A percentile compares a stretch with the other conserved stretches of the same genome.
These are phyloP conservation scores for Steinernema carpocapsae DNA, from an alignment of 2,888 invertebrate species.

Conservation along the genomic window DNA sequence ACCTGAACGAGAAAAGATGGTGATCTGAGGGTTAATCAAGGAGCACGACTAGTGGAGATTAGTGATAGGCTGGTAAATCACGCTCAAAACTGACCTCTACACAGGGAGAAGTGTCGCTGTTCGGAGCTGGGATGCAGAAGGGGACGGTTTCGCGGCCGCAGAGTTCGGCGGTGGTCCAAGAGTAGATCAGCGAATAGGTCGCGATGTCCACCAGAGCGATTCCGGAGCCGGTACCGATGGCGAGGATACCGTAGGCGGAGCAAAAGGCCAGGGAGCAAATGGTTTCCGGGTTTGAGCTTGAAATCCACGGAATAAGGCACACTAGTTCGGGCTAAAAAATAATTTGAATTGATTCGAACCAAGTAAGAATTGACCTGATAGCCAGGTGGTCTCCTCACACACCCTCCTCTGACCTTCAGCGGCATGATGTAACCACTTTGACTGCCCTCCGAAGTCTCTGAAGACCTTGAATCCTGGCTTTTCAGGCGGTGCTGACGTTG, in stretches of 20 bases:
- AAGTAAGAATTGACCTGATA: constrained; percentile 75
- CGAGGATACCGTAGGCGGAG: constrained; percentile 86
- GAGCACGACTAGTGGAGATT: neutral
- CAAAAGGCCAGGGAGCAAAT: constrained; percentile 89
- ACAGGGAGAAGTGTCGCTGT: constrained; percentile 40
- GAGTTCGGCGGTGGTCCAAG: constrained; percentile 63
- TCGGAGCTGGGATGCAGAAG: constrained; percentile 40
- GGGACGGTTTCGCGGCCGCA: constrained; percentile 60
- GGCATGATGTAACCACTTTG: constrained; percentile 42
- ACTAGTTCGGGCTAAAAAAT: constrained; percentile 82
- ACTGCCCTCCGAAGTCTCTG: constrained; percentile 52
- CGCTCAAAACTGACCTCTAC: constrained; percentile 14
- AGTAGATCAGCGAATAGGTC: constrained; percentile 54
- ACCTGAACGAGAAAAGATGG: neutral
- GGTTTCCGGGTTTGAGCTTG: constrained; percentile 78
- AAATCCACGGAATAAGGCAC: constrained; percentile 82
- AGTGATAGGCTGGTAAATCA: neutral
- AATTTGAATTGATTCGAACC: neutral
- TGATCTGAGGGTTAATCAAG: neutral
- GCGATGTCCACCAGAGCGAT: constrained; percentile 52
- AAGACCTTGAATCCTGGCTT: constrained; percentile 42
- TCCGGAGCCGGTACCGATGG: constrained; percentile 54
- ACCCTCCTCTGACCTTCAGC: constrained; percentile 76
- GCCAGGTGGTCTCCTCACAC: constrained; percentile 87
- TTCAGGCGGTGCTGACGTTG: constrained; percentile 25